These are phyloP conservation scores for Dynastes hyllus DNA, from an alignment of 2,888 invertebrate genomes.

Conservation along the genomic window DNA sequence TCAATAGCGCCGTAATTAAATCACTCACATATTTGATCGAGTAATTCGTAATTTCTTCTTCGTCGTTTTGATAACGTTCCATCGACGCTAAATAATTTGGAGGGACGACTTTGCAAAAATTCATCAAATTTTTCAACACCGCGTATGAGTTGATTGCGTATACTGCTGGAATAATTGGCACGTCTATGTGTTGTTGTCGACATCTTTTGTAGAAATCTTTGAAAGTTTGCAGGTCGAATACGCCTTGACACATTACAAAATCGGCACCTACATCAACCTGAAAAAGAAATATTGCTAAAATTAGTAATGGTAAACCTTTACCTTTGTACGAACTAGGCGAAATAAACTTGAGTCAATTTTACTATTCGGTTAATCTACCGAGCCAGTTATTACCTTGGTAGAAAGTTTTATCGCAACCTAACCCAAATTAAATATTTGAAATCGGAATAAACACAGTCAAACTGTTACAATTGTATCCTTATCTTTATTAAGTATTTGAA, in stretches of 20 bases:
- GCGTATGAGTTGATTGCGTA: constrained; percentile 78
- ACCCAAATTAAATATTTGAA: too few species aligned
- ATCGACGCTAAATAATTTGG: constrained; percentile 75
- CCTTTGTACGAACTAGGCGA: too few species aligned
- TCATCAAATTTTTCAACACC: constrained; percentile 74
- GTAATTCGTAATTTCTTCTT: constrained; percentile 75
- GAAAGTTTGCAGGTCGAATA: constrained; percentile 80
- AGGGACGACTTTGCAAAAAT: constrained; percentile 80
- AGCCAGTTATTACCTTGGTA: too few species aligned
- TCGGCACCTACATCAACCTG: constrained; percentile 84
- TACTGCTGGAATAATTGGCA: constrained; percentile 89
- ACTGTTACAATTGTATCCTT: too few species aligned
- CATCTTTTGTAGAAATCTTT: constrained; percentile 80
- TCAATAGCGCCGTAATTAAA: constrained; percentile 73
- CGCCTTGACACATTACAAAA: constrained; percentile 90
- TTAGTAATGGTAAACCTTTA: too few species aligned
- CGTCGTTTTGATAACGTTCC: constrained; percentile 75
- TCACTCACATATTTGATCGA: constrained; percentile 74
- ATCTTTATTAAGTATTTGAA: too few species aligned
- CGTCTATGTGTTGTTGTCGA: constrained; percentile 77
- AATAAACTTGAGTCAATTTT: too few species aligned
- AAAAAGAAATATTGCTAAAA: constrained; percentile 54
- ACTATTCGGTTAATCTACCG: too few species aligned
- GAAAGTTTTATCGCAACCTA: too few species aligned
- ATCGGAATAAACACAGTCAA: too few species aligned